Evolutionary conservation across 2,888 invertebrate species (phyloP), one percentile per base, ranked within the genome.

Genomic region (Andrena fulva): DNA sequence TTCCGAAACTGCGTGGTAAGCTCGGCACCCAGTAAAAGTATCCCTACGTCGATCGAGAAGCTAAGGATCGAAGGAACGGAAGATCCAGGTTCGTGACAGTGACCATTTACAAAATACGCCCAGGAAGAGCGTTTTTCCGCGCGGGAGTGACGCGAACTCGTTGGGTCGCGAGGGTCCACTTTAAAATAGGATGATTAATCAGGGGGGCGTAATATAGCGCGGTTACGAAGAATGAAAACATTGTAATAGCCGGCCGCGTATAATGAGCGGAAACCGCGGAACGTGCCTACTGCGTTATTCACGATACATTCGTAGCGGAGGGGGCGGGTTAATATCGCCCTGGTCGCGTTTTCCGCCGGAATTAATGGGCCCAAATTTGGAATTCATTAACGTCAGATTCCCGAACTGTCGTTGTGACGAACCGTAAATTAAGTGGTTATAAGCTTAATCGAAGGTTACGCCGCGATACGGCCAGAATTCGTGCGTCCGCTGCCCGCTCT

Each of bases 211-310:
- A 84, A 87, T 84, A 76, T 67, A 79, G 71, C 66, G 59, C 31
- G 48, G 64, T 75, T 69, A 70, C 76, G 71, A 86, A 85, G 77
- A 82, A 82, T 78, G 85, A 80, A 87, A 87, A 87, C 85, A 87
- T 87, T 87, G 85, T 87, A 87, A 87, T 87, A 87, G 87, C 69
- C 71, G 33, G 31, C 60, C 52, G 50, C 27, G 48, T 63, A 82
- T 78, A 85, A 87, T 80, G 74, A 83, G 71, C 70, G 54, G 50
- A 80, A 78, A 78, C 77, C 77, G 69, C 73, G 87, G 64, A 35
- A 83, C 80, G 80, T 78, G 85, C 50, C 80, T 68, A 63, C 66
- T 77, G 52, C 66, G 77, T 83, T 85, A 80, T 85, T 87, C 88
- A 75, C 77, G 71, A 78, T 77, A 68, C 83, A 70, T 59, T 80